Evolutionary conservation across 64 coral and sea anemone species (phyloP).

Genomic region (Stichodactyla helianthus): DNA sequence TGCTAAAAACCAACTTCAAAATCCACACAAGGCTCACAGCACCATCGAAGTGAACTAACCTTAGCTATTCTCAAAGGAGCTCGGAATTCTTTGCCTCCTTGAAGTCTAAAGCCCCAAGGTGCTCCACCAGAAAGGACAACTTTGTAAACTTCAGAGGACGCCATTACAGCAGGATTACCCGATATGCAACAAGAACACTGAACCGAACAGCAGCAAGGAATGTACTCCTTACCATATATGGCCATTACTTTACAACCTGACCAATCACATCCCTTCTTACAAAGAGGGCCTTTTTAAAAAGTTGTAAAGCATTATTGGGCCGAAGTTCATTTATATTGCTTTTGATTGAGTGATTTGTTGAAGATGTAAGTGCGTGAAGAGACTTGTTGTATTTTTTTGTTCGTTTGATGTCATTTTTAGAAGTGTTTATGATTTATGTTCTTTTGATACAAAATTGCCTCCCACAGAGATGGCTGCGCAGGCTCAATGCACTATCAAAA

Average conservation of each 20-base stretch:
- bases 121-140: conserved; percentile 83
- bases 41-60: conserved; percentile 42
- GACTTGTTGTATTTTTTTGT: neutral
- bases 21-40: neutral
- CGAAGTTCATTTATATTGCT: neutral
- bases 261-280: neutral
- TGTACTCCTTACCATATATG: neutral
- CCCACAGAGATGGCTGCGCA: neutral
- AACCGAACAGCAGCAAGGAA: neutral
- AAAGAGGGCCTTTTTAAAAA: conserved; percentile 3
- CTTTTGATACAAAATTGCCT: neutral
- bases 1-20: neutral
- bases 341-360: neutral
- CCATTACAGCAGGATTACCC: conserved; percentile 50
- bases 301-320: neutral
- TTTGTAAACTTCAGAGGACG: conserved; percentile 84
- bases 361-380: neutral
- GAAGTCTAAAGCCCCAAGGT: conserved; percentile 96
- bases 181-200: neutral
- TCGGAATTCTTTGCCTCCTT: conserved; percentile 95
- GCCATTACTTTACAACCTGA: neutral
- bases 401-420: neutral
- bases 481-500: neutral
- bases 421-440: neutral
- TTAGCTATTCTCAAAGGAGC: conserved; percentile 98